Percentiles rank a stretch among this genome's conserved stretches.
These are phyloP conservation scores for Dysmachus trigonus DNA, from an alignment of 2,888 invertebrate genomes.

Conservation along the genomic window DNA sequence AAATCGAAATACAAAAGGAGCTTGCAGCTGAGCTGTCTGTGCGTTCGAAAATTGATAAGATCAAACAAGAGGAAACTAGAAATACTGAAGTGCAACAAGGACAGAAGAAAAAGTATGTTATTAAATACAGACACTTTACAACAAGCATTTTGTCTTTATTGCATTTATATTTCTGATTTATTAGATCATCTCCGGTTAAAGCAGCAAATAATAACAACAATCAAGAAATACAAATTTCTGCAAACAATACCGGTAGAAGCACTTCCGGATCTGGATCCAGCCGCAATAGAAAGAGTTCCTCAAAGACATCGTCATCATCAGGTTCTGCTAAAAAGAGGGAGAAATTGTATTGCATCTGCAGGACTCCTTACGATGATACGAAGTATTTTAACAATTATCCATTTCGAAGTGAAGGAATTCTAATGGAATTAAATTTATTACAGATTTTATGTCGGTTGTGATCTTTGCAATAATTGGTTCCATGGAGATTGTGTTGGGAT, in stretches of 20 bases:
- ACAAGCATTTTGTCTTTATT: neutral
- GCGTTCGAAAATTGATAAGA: slow-evolving; percentile 71
- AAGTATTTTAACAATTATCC: slow-evolving; percentile 69
- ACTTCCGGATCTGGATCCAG: slow-evolving; percentile 55
- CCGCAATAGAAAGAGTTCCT: slow-evolving; percentile 45
- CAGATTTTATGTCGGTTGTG: slow-evolving; percentile 97
- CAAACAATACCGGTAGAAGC: slow-evolving; percentile 47
- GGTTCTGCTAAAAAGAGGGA: slow-evolving; percentile 70
- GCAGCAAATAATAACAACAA: slow-evolving; percentile 39
- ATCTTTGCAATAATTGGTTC: slow-evolving; percentile 98
- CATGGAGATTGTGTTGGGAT: slow-evolving; percentile 97
- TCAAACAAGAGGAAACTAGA: slow-evolving; percentile 45
- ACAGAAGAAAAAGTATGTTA: slow-evolving; percentile 45
- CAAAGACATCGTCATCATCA: slow-evolving; percentile 50
- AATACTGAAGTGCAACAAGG: slow-evolving; percentile 14
- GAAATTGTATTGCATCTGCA: slow-evolving; percentile 89
- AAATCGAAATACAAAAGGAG: slow-evolving; percentile 88
- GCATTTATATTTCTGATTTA: neutral
- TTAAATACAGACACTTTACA: neutral
- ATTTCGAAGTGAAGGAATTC: neutral
- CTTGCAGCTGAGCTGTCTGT: slow-evolving; percentile 77
- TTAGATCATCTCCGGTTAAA: slow-evolving; percentile 41
- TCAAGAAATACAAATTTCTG: slow-evolving; percentile 7
- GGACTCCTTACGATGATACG: slow-evolving; percentile 93
- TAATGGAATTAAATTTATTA: slow-evolving; percentile 45